These are phyloP conservation scores for Chelonoidis abingdonii DNA, from an alignment of 2,113 vertebrate genomes.

Conservation along the genomic window DNA sequence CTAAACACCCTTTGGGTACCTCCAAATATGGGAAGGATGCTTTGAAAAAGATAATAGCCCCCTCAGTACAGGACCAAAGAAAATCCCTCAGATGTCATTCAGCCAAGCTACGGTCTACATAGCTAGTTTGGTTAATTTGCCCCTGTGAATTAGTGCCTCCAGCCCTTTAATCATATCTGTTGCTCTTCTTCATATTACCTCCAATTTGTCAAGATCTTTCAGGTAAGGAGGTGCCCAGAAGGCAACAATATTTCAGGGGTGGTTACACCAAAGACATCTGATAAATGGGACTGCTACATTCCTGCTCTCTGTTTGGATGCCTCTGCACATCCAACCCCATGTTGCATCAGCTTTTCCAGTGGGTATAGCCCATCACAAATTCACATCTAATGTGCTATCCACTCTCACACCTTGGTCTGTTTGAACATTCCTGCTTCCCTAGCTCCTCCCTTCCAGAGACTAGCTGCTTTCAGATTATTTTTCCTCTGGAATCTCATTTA, in stretches of 20 bases:
- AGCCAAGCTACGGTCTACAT: background rate
- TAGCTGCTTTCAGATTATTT: background rate
- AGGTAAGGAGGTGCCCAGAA: background rate
- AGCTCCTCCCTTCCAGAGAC: rapidly evolving
- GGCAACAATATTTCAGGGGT: background rate
- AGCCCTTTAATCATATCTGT: background rate
- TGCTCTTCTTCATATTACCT: constrained; percentile 46
- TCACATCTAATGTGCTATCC: background rate
- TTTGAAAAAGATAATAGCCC: constrained; percentile 20
- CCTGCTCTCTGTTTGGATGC: background rate
- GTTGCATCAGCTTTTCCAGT: background rate
- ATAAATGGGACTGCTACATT: background rate
- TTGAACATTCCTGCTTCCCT: rapidly evolving
- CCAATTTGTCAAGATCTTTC: background rate
- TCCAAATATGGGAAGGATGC: background rate
- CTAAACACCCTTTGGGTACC: constrained; percentile 22
- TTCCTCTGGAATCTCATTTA: background rate
- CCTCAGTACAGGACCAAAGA: background rate
- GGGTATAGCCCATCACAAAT: rapidly evolving
- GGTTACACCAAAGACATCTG: background rate
- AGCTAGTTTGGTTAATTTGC: constrained; percentile 50
- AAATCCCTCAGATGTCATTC: background rate
- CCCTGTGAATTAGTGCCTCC: background rate
- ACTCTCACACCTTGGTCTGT: background rate
- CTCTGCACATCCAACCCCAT: rapidly evolving